Base-by-base conservation (phyloP, 53 echinoderm and acorn worm genomes). In the Temnopleurus reevesii region DNA sequence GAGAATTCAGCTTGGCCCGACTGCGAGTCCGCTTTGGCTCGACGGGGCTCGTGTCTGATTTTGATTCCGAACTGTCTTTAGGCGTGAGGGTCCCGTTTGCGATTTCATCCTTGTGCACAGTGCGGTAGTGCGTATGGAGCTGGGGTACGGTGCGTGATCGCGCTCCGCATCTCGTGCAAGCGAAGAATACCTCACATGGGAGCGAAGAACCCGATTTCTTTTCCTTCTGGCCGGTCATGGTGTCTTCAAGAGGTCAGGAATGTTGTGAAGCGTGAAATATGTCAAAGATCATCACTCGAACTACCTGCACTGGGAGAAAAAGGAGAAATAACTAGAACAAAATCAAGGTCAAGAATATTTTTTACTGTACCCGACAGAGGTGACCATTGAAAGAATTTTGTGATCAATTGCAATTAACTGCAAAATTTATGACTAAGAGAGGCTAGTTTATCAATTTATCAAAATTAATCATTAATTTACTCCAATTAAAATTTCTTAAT, bases 161-260 rank as follows among this genome's bases (percentile, higher is more conserved):
- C 3, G 43, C 30, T 23, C 59, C 59, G n/a, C 86, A 86, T 0
- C 57, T 59, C 1, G 86, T 86, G 24, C 86, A 86, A n/a, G 86
- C 86, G 60, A 86, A 86, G 59, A 86, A 86, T 3, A 86, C 86
- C 63, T 61, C 59, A 8, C 86, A 86, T 5, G 86, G 86, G 2
- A 86, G 29, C 3, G 83, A 83, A 8, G 83, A 51, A 12, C 10
- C 2, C 2, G 33, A 13, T 30, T 83, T 83, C 83, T 83, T 83
- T 4, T 27, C 36, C 55, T 83, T 83, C 25, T n/a, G 36, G 8
- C 56, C 55, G 58, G 41, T 21, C n/a, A 38, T 38, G 41, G 71
- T 38, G 21, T 71, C 71, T 41, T 21, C 13, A 5, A n/a, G 3
- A 1, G 8, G 41, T 41, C 71, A 38, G 41, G 19, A n/a, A 41